Evolutionary conservation across 1,140 invertebrate genomes (phyloP).

Genomic region (Pentalonia nigronervosa): DNA sequence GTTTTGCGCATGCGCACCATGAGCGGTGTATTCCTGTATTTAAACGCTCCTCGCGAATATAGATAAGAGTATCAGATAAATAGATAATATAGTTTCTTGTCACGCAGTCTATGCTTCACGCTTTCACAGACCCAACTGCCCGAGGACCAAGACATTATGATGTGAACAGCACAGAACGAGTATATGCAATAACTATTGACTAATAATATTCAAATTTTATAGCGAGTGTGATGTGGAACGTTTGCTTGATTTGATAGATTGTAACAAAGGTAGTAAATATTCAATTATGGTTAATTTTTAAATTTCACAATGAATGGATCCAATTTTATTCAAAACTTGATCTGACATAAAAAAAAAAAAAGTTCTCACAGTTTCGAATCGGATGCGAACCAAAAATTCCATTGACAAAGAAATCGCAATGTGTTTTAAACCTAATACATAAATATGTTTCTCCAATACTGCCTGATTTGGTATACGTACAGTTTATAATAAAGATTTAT

Average conservation of each 20-base stretch:
- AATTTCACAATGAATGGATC: neutral
- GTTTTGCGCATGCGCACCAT: too few relatives aligned
- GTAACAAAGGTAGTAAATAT: neutral
- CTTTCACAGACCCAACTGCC: too few relatives aligned
- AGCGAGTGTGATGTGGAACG: neutral
- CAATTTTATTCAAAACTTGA: neutral
- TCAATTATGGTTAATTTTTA: neutral
- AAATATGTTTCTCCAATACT: neutral
- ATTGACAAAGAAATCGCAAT: neutral
- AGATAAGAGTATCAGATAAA: too few relatives aligned
- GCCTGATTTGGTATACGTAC: neutral
- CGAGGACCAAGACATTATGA: too few relatives aligned
- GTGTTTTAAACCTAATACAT: neutral
- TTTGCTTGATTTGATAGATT: neutral
- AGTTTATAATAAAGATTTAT: neutral
- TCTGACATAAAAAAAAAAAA: neutral
- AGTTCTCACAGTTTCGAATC: neutral
- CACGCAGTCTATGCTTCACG: too few relatives aligned
- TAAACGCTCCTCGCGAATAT: too few relatives aligned
- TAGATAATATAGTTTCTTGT: too few relatives aligned
- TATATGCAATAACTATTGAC: too few relatives aligned
- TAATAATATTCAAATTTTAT: neutral
- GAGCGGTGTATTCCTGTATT: too few relatives aligned
- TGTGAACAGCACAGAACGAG: too few relatives aligned
- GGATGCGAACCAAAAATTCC: neutral